A percentile compares a stretch with the other conserved stretches of the same genome.
phyloP scores from a whole-genome alignment of 1,140 invertebrate species.

The Macrotrachela quadricornifera region DNA sequence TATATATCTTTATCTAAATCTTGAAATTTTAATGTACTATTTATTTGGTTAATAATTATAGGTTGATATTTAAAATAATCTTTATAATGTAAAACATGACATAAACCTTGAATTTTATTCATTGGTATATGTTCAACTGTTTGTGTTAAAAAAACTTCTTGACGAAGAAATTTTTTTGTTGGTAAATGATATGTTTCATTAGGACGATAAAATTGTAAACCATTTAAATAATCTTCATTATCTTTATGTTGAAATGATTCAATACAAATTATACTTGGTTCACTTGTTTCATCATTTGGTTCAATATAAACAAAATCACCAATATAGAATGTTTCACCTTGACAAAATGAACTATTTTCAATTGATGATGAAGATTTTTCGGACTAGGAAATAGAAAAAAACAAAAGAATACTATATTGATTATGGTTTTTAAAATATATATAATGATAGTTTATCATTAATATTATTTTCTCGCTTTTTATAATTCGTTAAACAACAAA shows the following conservation, averaged over 20 bases:
- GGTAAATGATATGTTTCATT: slow-evolving; percentile 85
- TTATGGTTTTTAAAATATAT: no score
- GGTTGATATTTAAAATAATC: slow-evolving; percentile 56
- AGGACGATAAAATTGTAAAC: slow-evolving; percentile 60
- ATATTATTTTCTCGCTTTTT: no score
- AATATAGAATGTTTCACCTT: slow-evolving; percentile 49
- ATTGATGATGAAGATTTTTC: no score
- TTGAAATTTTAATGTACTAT: no score
- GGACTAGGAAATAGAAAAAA: no score
- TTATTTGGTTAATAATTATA: no score
- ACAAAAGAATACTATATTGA: no score
- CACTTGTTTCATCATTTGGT: slow-evolving; percentile 48
- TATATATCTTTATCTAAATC: no score
- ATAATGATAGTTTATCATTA: no score
- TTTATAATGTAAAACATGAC: slow-evolving; percentile 75
- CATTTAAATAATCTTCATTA: slow-evolving; percentile 65
- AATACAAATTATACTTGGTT: slow-evolving; percentile 64
- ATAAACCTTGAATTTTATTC: slow-evolving; percentile 66
- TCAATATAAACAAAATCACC: slow-evolving; percentile 78
- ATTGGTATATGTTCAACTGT: slow-evolving; percentile 57
- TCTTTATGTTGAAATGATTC: slow-evolving; percentile 51
- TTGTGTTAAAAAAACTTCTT: slow-evolving; percentile 87
- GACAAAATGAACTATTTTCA: slow-evolving; percentile 38
- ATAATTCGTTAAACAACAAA: no score
- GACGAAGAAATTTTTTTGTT: slow-evolving; percentile 58